Base-by-base conservation (phyloP, 92 coral and sea anemone genomes). In the Meandrina meandrites region DNA sequence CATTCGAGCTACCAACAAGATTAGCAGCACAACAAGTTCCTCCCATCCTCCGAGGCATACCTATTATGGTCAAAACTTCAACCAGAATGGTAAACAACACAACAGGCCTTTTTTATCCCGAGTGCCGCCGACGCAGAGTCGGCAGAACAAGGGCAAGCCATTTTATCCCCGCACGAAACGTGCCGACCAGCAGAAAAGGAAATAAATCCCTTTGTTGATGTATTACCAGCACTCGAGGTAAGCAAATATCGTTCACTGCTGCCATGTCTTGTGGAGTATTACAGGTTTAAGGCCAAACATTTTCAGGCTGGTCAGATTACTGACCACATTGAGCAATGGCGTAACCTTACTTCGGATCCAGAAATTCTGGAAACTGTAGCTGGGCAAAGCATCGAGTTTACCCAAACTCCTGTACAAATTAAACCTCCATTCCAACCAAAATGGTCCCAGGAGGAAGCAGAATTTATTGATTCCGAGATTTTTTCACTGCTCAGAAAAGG, bases 31-130 rank as follows among this genome's bases (percentile, higher is more conserved):
- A 69, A 84, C 80, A 27, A 72, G 57, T 36, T 12, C 79, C 48
- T 70, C 56, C 47, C 60, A 68, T 80, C 78, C 71, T 79, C 50
- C 35, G 37, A 56, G 82, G 67, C 79, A 72, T 54, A 79, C 50
- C 79, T 80, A 87, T 87, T 70, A 36, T 35, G 75, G 90, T 76
- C 81, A 42, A 53, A 35, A 17, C 40, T 31, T 37, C 24, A 30
- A 11, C 76, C 76, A 72, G 24, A 75, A 24, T n/a, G 58, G 58
- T 47, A 75, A 47, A 47, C 57, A 75, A 11, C 79, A 75, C 75
- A 81, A 66, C 86, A 87, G 81, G 90, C 80, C 79, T 80, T 87
- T 86, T 87, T 80, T 87, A 60, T 36, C 79, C 36, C 42, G 84
- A 69, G 86, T 79, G 75, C 28, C 84, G 68, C 89, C 58, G 85